Evolutionary conservation across 2,888 invertebrate genomes (phyloP).

Genomic region (Drosophila borealis): DNA sequence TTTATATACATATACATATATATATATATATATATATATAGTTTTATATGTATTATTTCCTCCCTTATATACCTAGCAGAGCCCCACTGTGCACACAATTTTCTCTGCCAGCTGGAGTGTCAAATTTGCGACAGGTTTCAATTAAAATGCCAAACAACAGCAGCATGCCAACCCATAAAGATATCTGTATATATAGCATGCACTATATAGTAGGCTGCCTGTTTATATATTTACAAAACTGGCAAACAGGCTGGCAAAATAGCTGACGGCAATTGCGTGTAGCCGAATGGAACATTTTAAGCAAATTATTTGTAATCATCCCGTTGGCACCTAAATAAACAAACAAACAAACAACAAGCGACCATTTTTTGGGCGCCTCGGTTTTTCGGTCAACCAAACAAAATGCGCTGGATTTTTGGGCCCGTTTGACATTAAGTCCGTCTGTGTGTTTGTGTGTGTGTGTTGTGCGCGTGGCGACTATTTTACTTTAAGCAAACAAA

Average conservation of each 20-base stretch:
- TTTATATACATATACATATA: too few relatives aligned
- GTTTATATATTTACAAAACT: conserved; percentile 25
- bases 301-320: conserved; percentile 72
- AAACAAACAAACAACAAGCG: conserved; percentile 36
- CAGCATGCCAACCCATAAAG: conserved; percentile 24
- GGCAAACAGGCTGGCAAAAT: conserved; percentile 38
- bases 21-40: neutral
- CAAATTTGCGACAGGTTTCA: conserved; percentile 40
- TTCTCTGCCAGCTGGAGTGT: conserved; percentile 4
- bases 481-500: conserved; percentile 47
- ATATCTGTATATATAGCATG: neutral
- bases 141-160: conserved; percentile 44
- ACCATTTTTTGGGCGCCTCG: conserved; percentile 37
- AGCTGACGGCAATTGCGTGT: conserved; percentile 40
- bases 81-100: conserved; percentile 26
- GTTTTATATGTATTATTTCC: neutral
- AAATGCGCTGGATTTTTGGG: conserved; percentile 24
- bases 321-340: conserved; percentile 69
- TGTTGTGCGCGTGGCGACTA: conserved; percentile 26
- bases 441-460: conserved; percentile 1
- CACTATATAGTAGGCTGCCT: neutral
- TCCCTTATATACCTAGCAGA: neutral
- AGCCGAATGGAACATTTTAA: conserved; percentile 57
- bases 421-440: conserved; percentile 25
- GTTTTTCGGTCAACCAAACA: conserved; percentile 45